Percentiles rank a stretch among this genome's conserved stretches.
Evolutionary conservation across 2,113 vertebrate species (phyloP).

Genomic region (Charina bottae): DNA sequence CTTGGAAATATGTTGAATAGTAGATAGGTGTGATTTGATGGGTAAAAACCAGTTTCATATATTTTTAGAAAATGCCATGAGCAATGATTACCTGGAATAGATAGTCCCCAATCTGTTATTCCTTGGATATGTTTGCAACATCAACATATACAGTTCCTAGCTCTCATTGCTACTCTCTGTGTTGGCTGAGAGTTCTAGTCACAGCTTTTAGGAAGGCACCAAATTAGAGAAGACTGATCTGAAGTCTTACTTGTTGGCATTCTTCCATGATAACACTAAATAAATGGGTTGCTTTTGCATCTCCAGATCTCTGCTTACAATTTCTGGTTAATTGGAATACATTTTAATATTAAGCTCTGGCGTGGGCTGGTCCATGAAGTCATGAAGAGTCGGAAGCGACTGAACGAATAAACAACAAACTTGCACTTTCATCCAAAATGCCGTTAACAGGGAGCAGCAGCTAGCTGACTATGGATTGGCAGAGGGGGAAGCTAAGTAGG

Average conservation of each 20-base stretch:
- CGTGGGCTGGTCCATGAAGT: no score
- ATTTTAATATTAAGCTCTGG: constrained; percentile 38
- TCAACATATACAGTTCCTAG: neutral
- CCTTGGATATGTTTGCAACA: neutral
- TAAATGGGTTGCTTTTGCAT: constrained; percentile 46
- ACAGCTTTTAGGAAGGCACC: neutral
- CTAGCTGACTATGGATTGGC: neutral
- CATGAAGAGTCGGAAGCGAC: no score
- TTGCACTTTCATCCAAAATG: neutral
- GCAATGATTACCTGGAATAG: neutral
- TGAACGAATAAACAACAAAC: no score
- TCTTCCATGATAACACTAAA: constrained; percentile 52
- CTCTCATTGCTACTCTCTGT: neutral
- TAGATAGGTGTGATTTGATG: neutral
- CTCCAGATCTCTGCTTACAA: constrained; percentile 38
- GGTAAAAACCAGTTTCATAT: neutral
- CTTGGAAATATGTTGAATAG: neutral
- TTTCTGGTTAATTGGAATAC: constrained; percentile 46
- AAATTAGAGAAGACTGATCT: neutral
- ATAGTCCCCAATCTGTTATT: neutral
- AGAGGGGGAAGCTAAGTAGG: neutral
- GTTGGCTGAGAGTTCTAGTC: neutral
- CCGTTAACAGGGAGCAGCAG: neutral
- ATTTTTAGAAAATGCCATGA: neutral
- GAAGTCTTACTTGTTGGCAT: constrained; percentile 43